Conservation (phyloP, 2,113 vertebrate species). For the Passer domesticus region DNA sequence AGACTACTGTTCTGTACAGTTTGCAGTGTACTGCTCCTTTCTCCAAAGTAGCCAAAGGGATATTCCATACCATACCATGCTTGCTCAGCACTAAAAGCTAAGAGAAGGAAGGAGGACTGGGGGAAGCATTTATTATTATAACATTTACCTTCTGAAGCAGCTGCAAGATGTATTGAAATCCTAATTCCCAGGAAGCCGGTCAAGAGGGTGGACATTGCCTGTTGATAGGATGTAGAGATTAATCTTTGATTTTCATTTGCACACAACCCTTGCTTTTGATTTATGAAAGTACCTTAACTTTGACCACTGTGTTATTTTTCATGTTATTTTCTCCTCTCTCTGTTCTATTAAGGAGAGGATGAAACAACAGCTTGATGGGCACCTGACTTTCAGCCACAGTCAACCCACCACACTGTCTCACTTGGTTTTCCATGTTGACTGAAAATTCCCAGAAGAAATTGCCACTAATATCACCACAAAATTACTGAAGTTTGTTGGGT, state of each 20-base stretch:
- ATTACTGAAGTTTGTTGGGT: background rate
- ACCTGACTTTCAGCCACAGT: background rate
- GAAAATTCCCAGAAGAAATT: background rate
- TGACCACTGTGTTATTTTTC: fast-evolving
- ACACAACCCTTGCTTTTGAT: background rate
- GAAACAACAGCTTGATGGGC: background rate
- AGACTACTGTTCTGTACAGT: background rate
- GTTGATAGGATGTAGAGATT: background rate
- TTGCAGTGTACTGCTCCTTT: background rate
- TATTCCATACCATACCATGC: background rate
- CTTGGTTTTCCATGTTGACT: background rate
- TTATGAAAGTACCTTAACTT: background rate
- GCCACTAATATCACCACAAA: background rate
- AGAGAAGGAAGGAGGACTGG: background rate
- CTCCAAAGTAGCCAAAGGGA: background rate
- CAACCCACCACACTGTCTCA: background rate
- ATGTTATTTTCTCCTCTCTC: background rate
- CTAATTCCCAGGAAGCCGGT: background rate
- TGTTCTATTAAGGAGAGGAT: background rate
- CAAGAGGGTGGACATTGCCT: background rate
- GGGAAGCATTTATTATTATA: background rate
- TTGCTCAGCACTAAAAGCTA: background rate
- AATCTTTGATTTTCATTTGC: background rate
- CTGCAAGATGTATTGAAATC: fast-evolving
- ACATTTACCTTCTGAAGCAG: background rate